Evolutionary conservation across 2,797 vertebrate species (phyloP).

Genomic region (Valencia hispanica): DNA sequence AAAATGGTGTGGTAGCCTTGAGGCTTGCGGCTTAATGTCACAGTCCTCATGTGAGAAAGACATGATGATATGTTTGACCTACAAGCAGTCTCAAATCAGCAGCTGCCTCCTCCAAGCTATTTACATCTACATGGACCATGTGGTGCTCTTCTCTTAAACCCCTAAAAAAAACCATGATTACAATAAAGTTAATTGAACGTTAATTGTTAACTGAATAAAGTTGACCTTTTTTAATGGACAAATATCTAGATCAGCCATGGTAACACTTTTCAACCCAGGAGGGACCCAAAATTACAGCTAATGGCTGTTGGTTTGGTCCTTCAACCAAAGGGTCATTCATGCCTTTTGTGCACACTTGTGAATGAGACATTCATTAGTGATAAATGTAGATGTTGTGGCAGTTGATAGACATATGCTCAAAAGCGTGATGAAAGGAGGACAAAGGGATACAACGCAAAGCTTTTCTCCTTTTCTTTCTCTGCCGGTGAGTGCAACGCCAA

Average conservation of each 20-base stretch:
- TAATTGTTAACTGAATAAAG: not conserved
- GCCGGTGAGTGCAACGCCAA: slow-evolving; percentile 21
- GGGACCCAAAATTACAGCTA: slow-evolving; percentile 27
- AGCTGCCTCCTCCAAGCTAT: slow-evolving; percentile 50
- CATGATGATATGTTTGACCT: slow-evolving; percentile 54
- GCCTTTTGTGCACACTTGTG: slow-evolving; percentile 26
- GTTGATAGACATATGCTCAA: slow-evolving; percentile 53
- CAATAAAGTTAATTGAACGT: not conserved
- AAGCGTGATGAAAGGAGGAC: slow-evolving; percentile 39
- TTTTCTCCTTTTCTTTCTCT: slow-evolving; percentile 28
- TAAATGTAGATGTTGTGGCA: slow-evolving; percentile 50
- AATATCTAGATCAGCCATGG: not conserved
- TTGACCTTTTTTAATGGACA: not conserved
- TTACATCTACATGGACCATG: slow-evolving; percentile 55
- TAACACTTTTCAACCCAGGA: not conserved
- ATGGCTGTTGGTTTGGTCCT: slow-evolving; percentile 39
- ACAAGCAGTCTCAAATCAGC: slow-evolving; percentile 59
- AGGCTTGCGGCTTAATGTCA: slow-evolving; percentile 59
- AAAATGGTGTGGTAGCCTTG: slow-evolving; percentile 44
- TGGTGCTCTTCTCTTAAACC: slow-evolving; percentile 20
- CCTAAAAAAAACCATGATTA: no score
- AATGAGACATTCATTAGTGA: slow-evolving; percentile 52
- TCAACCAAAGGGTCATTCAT: slow-evolving; percentile 44
- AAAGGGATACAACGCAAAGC: slow-evolving; percentile 42
- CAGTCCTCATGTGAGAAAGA: slow-evolving; percentile 57